These are phyloP conservation scores for Myoxocephalus aenaeus DNA, from an alignment of 2,797 vertebrate species.

Conservation along the genomic window DNA sequence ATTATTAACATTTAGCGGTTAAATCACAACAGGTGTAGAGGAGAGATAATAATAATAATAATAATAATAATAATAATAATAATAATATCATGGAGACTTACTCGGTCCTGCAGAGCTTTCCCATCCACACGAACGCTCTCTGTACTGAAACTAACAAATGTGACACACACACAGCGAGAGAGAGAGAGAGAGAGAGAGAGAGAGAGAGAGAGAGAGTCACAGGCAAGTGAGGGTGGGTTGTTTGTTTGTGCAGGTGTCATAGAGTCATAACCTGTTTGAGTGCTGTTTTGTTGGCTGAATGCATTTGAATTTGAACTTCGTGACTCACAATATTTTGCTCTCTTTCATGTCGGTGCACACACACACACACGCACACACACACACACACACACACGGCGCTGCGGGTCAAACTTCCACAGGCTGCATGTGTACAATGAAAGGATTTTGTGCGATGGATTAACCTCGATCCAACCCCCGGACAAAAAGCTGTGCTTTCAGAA, in stretches of 20 bases:
- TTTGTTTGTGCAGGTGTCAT: constrained; percentile 10
- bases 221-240: neutral
- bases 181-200: neutral
- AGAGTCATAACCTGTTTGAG: constrained; percentile 21
- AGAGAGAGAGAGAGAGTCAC: neutral
- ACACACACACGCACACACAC: neutral
- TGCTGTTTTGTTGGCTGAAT: neutral
- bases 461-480: constrained; percentile 53
- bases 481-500: constrained; percentile 43
- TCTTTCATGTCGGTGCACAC: neutral
- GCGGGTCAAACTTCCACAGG: constrained; percentile 18
- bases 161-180: neutral
- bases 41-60: neutral
- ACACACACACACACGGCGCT: neutral
- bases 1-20: neutral
- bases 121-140: constrained; percentile 19
- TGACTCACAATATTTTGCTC: neutral
- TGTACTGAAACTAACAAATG: constrained; percentile 31
- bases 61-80: neutral
- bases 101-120: constrained; percentile 1
- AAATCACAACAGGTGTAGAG: neutral
- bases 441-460: constrained; percentile 56
- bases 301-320: neutral
- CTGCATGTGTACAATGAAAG: constrained; percentile 42
- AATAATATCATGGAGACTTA: constrained; percentile 24